Base-by-base conservation (phyloP, 2,113 vertebrate species). In the Puntigrus tetrazona region DNA sequence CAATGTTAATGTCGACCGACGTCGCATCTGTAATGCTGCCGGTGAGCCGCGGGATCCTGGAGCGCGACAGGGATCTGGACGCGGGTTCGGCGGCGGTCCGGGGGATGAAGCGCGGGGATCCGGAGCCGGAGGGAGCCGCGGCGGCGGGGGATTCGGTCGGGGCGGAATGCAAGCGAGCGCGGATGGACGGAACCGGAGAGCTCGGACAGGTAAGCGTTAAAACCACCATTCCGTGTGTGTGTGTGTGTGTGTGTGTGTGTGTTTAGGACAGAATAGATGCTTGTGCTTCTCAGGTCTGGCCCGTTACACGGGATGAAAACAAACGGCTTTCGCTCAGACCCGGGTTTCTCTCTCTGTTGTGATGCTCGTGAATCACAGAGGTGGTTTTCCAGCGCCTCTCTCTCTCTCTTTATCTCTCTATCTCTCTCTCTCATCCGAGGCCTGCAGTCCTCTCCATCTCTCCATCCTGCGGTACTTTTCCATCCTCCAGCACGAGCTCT, bases 1-100 rank as follows among this genome's bases (percentile, higher is more conserved):
- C 92, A 92, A 95, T 95, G 94, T 95, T 95, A 94, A 95, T 95
- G 94, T 95, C 94, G 93, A 94, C 93, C 92, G 94, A 95, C 94
- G 93, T 95, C 87, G 93, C 94, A 88, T 94, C 94, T 85, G 94
- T 95, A 86, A 95, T 95, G 94, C 89, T 95, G 89, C 94, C 94
- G 29, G 94, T 94, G 89, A 93, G 92, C 92, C 94, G 93, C 91
- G 93, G 90, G 88, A 92, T 95, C 79, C 87, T 94, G 90, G 94
- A 95, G 90, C 94, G 93, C 92, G 94, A 95, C 73, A 88, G 94
- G 90, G 94, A 95, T 88, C 90, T 95, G 92, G 94, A 95, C 67
- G 25, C 94, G 81, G 90, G 92, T 90, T 88, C 92, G 77, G 93
- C 90, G 20, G 88, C 89, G 3, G 92, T 94, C 10, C 93, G 94